Evolutionary conservation across 2,888 invertebrate species (phyloP), one percentile per base, ranked within the genome.

Genomic region (Agelastica alni): DNA sequence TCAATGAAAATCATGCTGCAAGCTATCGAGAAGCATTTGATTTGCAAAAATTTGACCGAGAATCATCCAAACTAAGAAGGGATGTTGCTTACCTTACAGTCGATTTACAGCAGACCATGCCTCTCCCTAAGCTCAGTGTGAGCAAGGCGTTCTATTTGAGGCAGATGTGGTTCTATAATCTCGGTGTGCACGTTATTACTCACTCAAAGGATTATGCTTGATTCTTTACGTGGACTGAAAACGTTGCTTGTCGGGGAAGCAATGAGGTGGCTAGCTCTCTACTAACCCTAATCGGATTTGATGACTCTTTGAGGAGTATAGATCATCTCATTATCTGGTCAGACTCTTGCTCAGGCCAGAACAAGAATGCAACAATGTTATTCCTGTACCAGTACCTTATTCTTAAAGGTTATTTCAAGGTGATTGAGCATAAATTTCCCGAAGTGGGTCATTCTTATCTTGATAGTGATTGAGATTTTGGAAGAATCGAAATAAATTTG

Each of bases 401-500:
- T 13, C 42, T 63, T 22, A 70, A 65, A 60, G 61, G 62, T 22
- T 54, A 59, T 44, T 68, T 68, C 48, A 61, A 68, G 51, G 49
- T 54, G 7, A 67, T 69, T 16, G 68, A 70, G 34, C 69, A 71
- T 58, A 71, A 72, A 60, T 70, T 70, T 60, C 70, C 71, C 3
- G 69, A 66, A 56, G 71, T 69, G 12, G 71, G 68, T 9, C 68
- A 71, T 61, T 64, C 63, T 5, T 71, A 66, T 59, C 52, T 71
- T 36, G 72, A 72, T 56, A 69, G 67, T n/a, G 71, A 71, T 53
- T 30, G 70, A 52, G 69, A 73, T 63, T 71, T 71, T 63, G 69
- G 69, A 26, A 48, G 63, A 17, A 70, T 69, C 14, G 66, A 71
- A 62, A 71, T 70, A 52, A 55, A 63, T 28, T 43, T 70, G 16